phyloP scores from a whole-genome alignment of 1,140 invertebrate species.

The Drosophila sproati region DNA sequence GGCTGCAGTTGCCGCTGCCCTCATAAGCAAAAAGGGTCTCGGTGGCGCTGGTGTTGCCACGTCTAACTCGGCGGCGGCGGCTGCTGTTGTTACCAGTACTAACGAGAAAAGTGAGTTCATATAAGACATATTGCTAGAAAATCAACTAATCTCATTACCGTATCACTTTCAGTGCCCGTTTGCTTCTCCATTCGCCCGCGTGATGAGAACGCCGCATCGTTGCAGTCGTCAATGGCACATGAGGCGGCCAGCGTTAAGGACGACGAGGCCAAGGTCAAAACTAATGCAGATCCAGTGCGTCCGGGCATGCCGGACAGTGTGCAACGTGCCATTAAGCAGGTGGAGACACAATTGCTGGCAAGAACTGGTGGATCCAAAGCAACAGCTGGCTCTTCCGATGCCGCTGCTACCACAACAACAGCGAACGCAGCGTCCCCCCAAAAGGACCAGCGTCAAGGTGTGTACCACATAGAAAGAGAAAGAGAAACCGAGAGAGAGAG shows the following conservation, averaged over 20 bases:
- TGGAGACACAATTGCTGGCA: slow-evolving; percentile 75
- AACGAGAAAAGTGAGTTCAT: slow-evolving; percentile 27
- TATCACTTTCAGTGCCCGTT: slow-evolving; percentile 87
- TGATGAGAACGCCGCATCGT: slow-evolving; percentile 88
- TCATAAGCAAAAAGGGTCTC: slow-evolving; percentile 77
- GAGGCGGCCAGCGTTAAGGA: slow-evolving; percentile 90
- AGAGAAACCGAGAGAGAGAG: slow-evolving; percentile 1
- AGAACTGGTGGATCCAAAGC: slow-evolving; percentile 48
- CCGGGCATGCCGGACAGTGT: slow-evolving; percentile 74
- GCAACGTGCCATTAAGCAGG: slow-evolving; percentile 78
- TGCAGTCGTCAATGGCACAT: slow-evolving; percentile 90
- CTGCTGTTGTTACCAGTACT: background rate
- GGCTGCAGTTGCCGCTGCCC: slow-evolving; percentile 65
- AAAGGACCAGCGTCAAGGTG: slow-evolving; percentile 76
- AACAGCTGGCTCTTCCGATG: background rate
- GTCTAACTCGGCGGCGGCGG: slow-evolving; percentile 1
- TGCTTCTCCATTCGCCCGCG: slow-evolving; percentile 93
- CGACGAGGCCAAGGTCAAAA: slow-evolving; percentile 85
- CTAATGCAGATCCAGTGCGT: slow-evolving; percentile 52
- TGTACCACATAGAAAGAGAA: slow-evolving; percentile 5
- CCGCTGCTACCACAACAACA: slow-evolving; percentile 4
- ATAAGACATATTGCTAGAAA: background rate
- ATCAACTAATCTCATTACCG: background rate
- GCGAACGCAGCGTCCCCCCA: slow-evolving; percentile 20
- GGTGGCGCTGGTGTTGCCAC: slow-evolving; percentile 38